Evolutionary conservation across 2,113 vertebrate genomes (phyloP).

Genomic region (Cynocephalus volans): DNA sequence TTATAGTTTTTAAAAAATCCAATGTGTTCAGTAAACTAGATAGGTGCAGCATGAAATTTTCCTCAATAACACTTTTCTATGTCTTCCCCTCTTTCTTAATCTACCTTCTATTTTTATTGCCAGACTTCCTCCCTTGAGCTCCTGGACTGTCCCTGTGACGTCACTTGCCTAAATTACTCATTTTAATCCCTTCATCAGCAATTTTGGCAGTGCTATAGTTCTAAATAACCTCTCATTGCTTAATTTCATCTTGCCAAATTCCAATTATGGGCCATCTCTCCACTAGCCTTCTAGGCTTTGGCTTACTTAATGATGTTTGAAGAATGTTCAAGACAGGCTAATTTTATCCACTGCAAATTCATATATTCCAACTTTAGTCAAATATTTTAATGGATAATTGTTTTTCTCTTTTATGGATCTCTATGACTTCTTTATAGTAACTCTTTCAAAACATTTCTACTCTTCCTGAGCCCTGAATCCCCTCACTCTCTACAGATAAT

Average conservation of each 20-base stretch:
- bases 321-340: not conserved
- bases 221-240: not conserved
- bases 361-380: conserved; percentile 22
- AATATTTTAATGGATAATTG: conserved; percentile 9
- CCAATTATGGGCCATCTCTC: not conserved
- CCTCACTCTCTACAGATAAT: not conserved
- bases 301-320: not conserved
- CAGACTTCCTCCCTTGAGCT: not conserved
- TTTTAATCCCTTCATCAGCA: not conserved
- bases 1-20: conserved; percentile 58
- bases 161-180: not conserved
- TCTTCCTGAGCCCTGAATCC: not conserved
- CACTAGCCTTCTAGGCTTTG: not conserved
- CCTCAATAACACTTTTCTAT: not conserved
- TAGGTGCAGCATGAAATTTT: not conserved
- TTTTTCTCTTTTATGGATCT: not conserved
- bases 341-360: not conserved
- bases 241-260: not conserved
- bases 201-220: not conserved
- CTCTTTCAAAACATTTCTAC: not conserved
- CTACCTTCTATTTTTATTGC: not conserved
- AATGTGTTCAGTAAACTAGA: not conserved
- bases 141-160: not conserved
- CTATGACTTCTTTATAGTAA: not conserved
- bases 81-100: not conserved